Conservation (phyloP, 1,140 invertebrate genomes). For the Archivesica marissinica region DNA sequence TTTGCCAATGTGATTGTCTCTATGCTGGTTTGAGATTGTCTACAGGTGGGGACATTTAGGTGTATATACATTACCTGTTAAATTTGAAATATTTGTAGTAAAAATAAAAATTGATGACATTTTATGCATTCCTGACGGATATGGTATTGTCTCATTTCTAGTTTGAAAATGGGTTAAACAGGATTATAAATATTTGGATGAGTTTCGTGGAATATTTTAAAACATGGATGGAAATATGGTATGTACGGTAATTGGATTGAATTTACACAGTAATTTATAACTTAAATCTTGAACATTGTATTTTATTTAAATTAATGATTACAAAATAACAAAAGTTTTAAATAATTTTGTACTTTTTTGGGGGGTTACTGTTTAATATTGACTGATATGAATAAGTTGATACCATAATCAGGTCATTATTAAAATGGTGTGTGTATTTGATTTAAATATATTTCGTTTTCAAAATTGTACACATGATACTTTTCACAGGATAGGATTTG, state of each 20-base stretch:
- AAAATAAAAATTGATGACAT: constrained; percentile 25
- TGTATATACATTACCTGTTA: background rate
- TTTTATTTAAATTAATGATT: background rate
- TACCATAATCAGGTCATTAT: too few species aligned
- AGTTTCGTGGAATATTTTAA: too few species aligned
- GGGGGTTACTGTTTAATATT: too few species aligned
- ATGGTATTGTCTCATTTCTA: background rate
- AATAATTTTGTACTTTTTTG: too few species aligned
- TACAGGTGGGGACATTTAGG: background rate
- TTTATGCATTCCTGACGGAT: constrained; percentile 1
- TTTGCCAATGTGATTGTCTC: constrained; percentile 4
- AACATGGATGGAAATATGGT: constrained; percentile 10
- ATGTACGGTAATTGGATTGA: background rate
- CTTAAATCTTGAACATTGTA: background rate
- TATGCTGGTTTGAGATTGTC: constrained; percentile 4
- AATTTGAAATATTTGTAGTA: constrained; percentile 22
- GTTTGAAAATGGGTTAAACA: background rate
- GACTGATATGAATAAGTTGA: too few species aligned
- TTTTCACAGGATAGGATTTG: too few species aligned
- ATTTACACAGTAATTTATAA: background rate
- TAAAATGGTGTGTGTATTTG: too few species aligned
- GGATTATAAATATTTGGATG: too few species aligned
- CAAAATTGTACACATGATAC: too few species aligned
- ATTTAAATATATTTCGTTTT: too few species aligned
- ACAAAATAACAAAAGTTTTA: constrained; percentile 4